Conservation (phyloP, 1,140 invertebrate genomes). For the Globodera ellingtonae region DNA sequence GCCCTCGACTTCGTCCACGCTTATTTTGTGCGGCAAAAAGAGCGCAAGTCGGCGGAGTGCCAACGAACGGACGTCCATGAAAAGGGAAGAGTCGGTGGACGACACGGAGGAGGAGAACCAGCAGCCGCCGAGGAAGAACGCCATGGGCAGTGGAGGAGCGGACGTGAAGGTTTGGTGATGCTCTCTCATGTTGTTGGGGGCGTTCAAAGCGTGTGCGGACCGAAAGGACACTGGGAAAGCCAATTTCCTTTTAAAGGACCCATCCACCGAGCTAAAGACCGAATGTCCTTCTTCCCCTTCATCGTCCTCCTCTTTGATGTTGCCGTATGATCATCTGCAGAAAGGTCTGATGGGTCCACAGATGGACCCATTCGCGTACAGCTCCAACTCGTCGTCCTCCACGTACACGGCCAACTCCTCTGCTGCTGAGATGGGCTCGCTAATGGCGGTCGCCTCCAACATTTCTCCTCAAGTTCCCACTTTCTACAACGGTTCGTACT, state of each 20-base stretch:
- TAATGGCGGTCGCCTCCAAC: constrained; percentile 2
- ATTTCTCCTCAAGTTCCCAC: background rate
- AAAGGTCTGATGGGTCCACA: background rate
- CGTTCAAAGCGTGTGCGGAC: background rate
- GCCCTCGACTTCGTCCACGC: background rate
- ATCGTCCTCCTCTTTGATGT: background rate
- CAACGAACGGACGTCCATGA: constrained; percentile 10
- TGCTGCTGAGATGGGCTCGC: constrained; percentile 1
- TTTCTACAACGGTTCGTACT: background rate
- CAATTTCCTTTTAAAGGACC: too few relatives aligned
- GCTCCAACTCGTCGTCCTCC: background rate
- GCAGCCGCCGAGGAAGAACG: background rate
- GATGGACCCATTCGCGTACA: background rate
- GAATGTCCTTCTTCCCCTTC: background rate
- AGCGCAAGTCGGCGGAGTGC: background rate
- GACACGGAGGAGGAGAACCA: constrained; percentile 29
- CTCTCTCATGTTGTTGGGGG: background rate
- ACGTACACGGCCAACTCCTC: background rate
- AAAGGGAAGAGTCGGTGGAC: constrained; percentile 27
- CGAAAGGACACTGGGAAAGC: background rate
- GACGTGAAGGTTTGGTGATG: background rate
- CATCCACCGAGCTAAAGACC: background rate
- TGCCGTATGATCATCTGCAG: background rate
- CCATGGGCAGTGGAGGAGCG: background rate
- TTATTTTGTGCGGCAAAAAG: background rate